Conservation (phyloP, 2,888 invertebrate genomes). For the Noctua janthina region DNA sequence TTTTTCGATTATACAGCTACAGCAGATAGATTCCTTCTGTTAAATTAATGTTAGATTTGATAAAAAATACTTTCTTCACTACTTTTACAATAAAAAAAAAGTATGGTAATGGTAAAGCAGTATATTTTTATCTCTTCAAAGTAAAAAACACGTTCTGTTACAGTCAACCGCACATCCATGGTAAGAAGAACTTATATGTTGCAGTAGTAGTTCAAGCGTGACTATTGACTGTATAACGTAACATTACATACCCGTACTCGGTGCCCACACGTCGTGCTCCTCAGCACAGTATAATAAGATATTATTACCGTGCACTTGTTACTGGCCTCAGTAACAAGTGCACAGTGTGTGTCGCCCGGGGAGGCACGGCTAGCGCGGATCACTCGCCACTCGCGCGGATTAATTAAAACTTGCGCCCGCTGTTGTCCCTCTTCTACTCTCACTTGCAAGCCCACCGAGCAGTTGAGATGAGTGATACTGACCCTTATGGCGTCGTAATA, state of each 20-base stretch:
- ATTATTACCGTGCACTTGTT: too few species aligned
- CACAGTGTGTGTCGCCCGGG: not conserved
- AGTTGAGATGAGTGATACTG: not conserved
- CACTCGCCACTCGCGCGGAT: conserved; percentile 58
- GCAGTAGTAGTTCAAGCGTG: not conserved
- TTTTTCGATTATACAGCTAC: not conserved
- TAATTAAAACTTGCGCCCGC: conserved; percentile 66
- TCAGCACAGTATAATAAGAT: too few species aligned
- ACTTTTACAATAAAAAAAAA: not conserved
- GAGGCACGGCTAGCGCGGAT: not conserved
- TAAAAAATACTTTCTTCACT: not conserved
- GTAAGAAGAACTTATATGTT: too few species aligned
- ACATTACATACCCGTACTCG: not conserved
- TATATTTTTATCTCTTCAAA: not conserved
- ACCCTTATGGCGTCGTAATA: conserved; percentile 2
- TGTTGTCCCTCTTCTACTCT: conserved; percentile 54
- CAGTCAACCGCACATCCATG: not conserved
- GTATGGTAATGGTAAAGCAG: not conserved
- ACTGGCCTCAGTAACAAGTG: not conserved
- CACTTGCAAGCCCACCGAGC: not conserved
- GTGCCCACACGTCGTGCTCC: too few species aligned
- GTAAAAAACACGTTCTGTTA: too few species aligned
- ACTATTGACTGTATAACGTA: not conserved
- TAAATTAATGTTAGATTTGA: not conserved
- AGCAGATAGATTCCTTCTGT: not conserved